Evolutionary conservation across 2,797 vertebrate genomes (phyloP), one percentile per base, ranked within the genome.

Genomic region (Anomalospiza imberbis): DNA sequence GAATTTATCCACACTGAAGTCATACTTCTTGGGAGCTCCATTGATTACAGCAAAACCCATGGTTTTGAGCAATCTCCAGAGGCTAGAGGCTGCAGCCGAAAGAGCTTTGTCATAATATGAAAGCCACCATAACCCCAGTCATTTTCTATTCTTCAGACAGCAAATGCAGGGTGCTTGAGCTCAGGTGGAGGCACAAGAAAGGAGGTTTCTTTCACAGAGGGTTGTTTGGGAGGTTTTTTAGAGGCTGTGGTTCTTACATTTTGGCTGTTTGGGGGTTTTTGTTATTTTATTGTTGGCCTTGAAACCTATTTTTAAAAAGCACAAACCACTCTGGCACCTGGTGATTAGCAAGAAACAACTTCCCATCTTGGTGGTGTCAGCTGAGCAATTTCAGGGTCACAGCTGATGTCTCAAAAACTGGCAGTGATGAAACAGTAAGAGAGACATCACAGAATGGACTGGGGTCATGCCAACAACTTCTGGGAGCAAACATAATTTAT

Each of bases 181-280:
- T 87, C 53, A 54, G 47, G 20, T 38, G 13, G 18, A 34, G 8
- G 24, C 54, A 85, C 60, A 44, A 26, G 18, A 47, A 71, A 57
- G 12, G 24, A 58, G 4, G 5, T 29, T n/a, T 62, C 4, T n/a
- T 82, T 66, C 57, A 74, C 18, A 40, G 8, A 74, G 17, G 2
- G 4, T 0, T 70, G 12, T 18, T 12, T 7, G 15, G 14, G 16
- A 2, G 0, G 0, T 21, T 18, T 75, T 21, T 38, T 19, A 12
- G 3, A 3, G 18, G 7, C 2, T 5, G 6, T 17, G 4, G 8
- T 53, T 53, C 57, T n/a, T 38, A 8, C 21, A 2, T 70, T 70
- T 62, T 62, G 12, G 34, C 9, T 26, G 12, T 1, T 24, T 48
- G 21, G 42, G 13, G 2, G 6, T 36, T 48, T 22, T 3, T 13